Evolutionary conservation across 2,797 vertebrate species (phyloP), one percentile per base, ranked within the genome.

Genomic region (Enteromius viviparus): DNA sequence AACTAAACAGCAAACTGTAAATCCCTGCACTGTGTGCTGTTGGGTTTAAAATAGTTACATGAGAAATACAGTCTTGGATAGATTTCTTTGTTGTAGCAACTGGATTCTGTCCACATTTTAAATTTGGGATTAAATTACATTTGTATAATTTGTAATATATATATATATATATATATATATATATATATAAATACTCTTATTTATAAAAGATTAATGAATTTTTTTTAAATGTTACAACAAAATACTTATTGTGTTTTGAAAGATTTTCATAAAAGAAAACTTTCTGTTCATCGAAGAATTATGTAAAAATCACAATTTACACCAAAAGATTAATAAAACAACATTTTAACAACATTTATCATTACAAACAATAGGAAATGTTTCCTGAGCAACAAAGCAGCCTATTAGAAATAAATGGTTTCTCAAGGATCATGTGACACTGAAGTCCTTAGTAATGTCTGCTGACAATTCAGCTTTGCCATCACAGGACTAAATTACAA

Each of bases 1-100:
- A 29, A 40, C 3, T 45, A 37, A 10, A 71, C 64, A n/a, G 32
- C 14, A 55, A 21, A 74, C 21, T 32, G 17, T 7, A 71, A 21
- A 60, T 70, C 45, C 23, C 83, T 85, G 72, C 51, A 72, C 26
- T 84, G 75, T 85, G 74, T 55, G 12, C 26, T 80, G 47, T 29
- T 51, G 21, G 9, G 29, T 51, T 45, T 64, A 70, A 11, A 78
- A 10, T 77, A 17, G 17, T 81, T 29, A 60, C 42, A 74, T 34
- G 34, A 53, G 47, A 81, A 76, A 32, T 23, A 51, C 21, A 26
- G 34, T 74, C 66, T 65, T 64, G 32, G 37, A 17, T 26, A 60
- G 75, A 7, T 77, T n/a, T 10, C 60, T 82, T 34, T 32, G 51
- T 11, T 81, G 78, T 42, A 69, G 77, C 23, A n/a, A 55, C 14